Conservation (phyloP, 2,888 invertebrate genomes). For the Lacanobia oleracea region DNA sequence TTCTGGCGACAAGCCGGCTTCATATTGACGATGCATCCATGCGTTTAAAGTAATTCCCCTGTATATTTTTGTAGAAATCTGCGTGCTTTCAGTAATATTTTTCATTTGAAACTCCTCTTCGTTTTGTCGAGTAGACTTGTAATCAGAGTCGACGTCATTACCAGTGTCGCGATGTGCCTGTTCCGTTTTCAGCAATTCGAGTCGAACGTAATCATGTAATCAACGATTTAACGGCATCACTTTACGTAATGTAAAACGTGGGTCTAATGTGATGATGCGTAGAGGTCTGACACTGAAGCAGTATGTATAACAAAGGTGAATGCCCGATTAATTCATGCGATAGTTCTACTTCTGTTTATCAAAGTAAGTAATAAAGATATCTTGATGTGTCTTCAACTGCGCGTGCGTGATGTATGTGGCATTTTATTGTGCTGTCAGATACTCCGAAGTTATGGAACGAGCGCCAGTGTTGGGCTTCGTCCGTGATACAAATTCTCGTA, state of each 20-base stretch:
- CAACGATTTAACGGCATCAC: constrained; percentile 42
- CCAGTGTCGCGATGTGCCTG: constrained; percentile 32
- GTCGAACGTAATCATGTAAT: constrained; percentile 38
- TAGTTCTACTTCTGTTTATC: constrained; percentile 83
- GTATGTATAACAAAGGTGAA: constrained; percentile 70
- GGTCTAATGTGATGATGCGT: constrained; percentile 24
- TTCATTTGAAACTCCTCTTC: constrained; percentile 34
- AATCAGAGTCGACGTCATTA: constrained; percentile 48
- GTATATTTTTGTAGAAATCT: constrained; percentile 42
- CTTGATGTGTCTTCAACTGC: constrained; percentile 73
- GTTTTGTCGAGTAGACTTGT: constrained; percentile 42
- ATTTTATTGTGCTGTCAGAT: constrained; percentile 57
- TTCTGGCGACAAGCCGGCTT: constrained; percentile 42
- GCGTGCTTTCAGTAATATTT: constrained; percentile 9
- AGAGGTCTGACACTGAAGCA: constrained; percentile 50
- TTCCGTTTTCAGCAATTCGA: constrained; percentile 57
- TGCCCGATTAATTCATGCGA: constrained; percentile 83
- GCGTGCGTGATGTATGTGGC: constrained; percentile 67
- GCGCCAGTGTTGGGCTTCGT: constrained; percentile 20
- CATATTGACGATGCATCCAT: constrained; percentile 45
- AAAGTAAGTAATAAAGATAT: constrained; percentile 84
- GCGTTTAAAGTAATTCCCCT: constrained; percentile 43
- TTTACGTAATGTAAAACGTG: constrained; percentile 48
- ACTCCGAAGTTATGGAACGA: constrained; percentile 52
- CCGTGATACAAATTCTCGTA: constrained; percentile 23